Conservation (phyloP, 2,888 invertebrate species). For the Odontothrips loti region DNA sequence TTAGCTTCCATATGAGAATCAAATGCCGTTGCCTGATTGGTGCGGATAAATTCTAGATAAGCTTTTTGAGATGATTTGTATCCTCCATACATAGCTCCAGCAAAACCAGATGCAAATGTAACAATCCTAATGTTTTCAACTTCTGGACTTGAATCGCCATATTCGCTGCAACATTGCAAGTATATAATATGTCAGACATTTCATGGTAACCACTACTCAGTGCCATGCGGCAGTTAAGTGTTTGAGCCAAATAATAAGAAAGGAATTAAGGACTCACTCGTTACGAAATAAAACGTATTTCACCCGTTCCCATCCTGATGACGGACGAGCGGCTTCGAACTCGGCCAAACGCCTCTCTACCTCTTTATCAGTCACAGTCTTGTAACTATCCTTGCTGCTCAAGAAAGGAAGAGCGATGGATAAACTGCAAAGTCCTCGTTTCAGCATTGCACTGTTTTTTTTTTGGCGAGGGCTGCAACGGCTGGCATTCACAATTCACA, state of each 20-base stretch:
- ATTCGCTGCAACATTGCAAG: neutral
- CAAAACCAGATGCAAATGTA: neutral
- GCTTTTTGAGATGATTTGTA: constrained; percentile 37
- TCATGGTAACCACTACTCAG: neutral
- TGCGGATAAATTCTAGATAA: constrained; percentile 39
- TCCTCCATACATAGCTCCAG: neutral
- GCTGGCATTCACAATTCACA: too few relatives aligned
- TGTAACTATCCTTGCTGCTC: too few relatives aligned
- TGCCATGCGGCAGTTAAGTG: neutral
- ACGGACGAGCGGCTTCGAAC: too few relatives aligned
- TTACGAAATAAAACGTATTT: neutral
- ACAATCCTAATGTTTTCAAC: neutral
- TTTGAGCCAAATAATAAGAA: neutral
- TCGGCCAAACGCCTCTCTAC: too few relatives aligned
- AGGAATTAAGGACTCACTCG: neutral
- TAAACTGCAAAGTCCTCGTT: too few relatives aligned
- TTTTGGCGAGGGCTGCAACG: too few relatives aligned
- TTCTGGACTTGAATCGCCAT: neutral
- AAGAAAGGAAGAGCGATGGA: too few relatives aligned
- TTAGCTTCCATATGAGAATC: constrained; percentile 40
- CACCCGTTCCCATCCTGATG: neutral
- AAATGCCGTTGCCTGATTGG: constrained; percentile 41
- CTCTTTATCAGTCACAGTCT: too few relatives aligned
- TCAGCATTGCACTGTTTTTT: too few relatives aligned
- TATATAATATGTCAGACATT: neutral